Base-by-base conservation (phyloP, 2,888 invertebrate species). In the Sepiola atlantica region DNA sequence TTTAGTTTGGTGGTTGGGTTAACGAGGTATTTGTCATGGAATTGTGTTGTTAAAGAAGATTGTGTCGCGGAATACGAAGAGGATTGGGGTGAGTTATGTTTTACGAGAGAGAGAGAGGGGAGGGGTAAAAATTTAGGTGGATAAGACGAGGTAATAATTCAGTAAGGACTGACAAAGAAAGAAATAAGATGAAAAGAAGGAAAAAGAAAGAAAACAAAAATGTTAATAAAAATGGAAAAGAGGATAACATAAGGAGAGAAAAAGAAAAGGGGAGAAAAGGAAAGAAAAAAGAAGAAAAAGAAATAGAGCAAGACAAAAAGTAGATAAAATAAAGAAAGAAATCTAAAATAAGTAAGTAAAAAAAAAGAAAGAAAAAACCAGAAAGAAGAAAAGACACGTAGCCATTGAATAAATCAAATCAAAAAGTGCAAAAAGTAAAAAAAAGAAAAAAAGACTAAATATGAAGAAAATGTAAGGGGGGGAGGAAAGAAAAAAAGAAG, bases 1-100 rank as follows among this genome's bases (percentile, higher is more conserved):
- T 77, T n/a, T n/a, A 77, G 77, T 77, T 77, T 32, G 77, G 77
- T 16, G n/a, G 77, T 77, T n/a, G 77, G n/a, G 77, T 77, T 77
- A 77, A 77, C 77, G 77, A 77, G n/a, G n/a, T 77, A 77, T 77
- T 77, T 77, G 77, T 77, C n/a, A n/a, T 77, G n/a, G 32, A 77
- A 77, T 77, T n/a, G n/a, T 77, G 14, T 12, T n/a, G n/a, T n/a
- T 14, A n/a, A 32, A 77, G 77, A n/a, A n/a, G 77, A 12, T 28
- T 77, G 21, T 24, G 21, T 61, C 21, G 21, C 6, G 20, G 6
- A 61, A 24, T 10, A 61, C 28, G 45, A 61, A 24, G 61, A 28
- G 21, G 3, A 61, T 61, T 24, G 61, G 61, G 61, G 10, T 0
- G 28, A 61, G 28, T 24, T 61, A 14, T 77, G n/a, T 77, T 77